Conservation (phyloP, 2,888 invertebrate species). For the Arrhopalites spinosus region DNA sequence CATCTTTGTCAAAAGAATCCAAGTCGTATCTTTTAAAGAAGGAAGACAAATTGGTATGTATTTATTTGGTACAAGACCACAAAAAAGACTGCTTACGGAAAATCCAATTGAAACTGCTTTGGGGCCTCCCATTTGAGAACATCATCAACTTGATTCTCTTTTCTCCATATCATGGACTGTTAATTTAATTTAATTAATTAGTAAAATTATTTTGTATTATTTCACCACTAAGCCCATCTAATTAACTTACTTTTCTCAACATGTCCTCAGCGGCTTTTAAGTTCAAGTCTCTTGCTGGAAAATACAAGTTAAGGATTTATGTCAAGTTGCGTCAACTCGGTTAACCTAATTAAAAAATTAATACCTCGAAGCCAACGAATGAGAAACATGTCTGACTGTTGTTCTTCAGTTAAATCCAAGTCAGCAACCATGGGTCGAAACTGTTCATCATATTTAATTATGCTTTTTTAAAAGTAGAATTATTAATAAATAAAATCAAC, state of each 20-base stretch:
- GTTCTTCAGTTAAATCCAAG: slow-evolving; percentile 13
- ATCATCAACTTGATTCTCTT: slow-evolving; percentile 2
- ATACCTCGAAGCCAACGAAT: background rate
- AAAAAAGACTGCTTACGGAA: slow-evolving; percentile 7
- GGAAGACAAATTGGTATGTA: background rate
- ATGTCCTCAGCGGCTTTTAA: slow-evolving; percentile 12
- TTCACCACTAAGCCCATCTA: too few species aligned
- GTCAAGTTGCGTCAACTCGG: background rate
- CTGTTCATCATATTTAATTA: background rate
- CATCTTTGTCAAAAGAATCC: slow-evolving; percentile 11
- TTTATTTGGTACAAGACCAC: background rate
- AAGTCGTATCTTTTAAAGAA: background rate
- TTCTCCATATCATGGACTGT: slow-evolving; percentile 22
- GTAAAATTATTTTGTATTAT: too few species aligned
- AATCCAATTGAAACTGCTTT: slow-evolving; percentile 7
- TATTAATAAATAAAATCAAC: background rate
- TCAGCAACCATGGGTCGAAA: slow-evolving; percentile 14
- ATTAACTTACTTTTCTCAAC: slow-evolving; percentile 5
- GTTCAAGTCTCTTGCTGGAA: slow-evolving; percentile 1
- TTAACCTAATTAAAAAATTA: background rate
- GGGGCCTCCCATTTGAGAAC: slow-evolving; percentile 19
- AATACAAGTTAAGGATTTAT: background rate
- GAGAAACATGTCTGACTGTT: slow-evolving; percentile 3
- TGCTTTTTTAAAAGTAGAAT: background rate
- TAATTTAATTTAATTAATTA: background rate